Evolutionary conservation across 2,888 invertebrate genomes (phyloP), one percentile per base, ranked within the genome.

Genomic region (Cyclophora albipunctata): DNA sequence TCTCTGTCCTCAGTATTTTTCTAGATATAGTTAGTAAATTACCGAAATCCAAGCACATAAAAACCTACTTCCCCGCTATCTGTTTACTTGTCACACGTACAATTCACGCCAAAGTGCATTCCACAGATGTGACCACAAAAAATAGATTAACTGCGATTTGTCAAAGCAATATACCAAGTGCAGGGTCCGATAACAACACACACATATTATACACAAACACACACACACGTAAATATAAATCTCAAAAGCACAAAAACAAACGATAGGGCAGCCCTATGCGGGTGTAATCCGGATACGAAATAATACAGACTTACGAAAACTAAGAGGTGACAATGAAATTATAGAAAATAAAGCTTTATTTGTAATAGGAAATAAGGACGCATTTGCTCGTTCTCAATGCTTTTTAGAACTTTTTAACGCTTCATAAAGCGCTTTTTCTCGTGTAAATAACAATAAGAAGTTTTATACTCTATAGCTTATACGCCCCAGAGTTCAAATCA

Each of bases 241-340:
- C 4, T 37, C 5, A 37, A 37, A 37, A 37, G 37, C 37, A 37
- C 53, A 59, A 59, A 67, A 69, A 68, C 59, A 68, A 66, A 63
- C 58, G 49, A 42, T 50, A 55, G 62, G 62, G 61, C 56, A 61
- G 59, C 61, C 63, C 55, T 45, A 58, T 64, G 57, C 62, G 56
- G 60, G 54, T 55, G 56, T 72, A 71, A 72, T 71, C 72, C 68
- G 55, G 53, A 57, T 34, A 43, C 5, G 20, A 43, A 34, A 43
- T 33, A 20, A 43, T 34, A 42, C 7, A 43, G 34, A 20, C 43
- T 3, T 34, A 43, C 3, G 34, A 34, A 43, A 20, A 33, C 1
- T 20, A 7, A 20, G 6, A 5, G 20, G 20, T 43, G 34, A 42
- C 37, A 37, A 37, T 2, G 7, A 33, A 43, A 20, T 43, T 7